Base-by-base conservation (phyloP, 2,797 vertebrate genomes). In the Rhincodon typus region DNA sequence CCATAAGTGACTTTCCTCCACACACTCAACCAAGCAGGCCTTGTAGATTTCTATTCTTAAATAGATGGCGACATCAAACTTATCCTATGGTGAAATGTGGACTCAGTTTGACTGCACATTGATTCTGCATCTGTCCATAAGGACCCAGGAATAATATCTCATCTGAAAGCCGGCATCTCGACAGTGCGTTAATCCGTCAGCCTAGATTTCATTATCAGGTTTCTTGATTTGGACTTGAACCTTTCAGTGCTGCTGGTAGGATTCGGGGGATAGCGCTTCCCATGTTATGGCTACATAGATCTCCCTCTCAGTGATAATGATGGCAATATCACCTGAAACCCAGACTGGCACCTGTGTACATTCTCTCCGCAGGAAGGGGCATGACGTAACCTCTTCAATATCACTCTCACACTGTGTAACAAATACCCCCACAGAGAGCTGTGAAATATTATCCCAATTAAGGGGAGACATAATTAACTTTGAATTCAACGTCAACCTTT, bases 381-480 rank as follows among this genome's bases (percentile, higher is more conserved):
- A 67, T 62, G 17, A 93, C n/a, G 3, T 38, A 12, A 34, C 62
- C 62, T 94, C n/a, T 69, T 67, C 94, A 72, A 50, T 50, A 70
- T 94, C 23, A 30, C 38, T 13, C 10, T 50, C 93, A 42, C 42
- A 94, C 69, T 74, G 70, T 25, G 3, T 27, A 69, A 25, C 93
- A 72, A 72, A 38, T 93, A 93, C 46, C 88, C 46, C 94, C 72
- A 77, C 5, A 2, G 70, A 95, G 46, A 77, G 72, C 70, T 53
- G 50, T 95, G 94, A 95, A 95, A 50, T 57, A 72, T 77, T 95
- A 95, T 15, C 94, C 17, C 46, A 93, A 77, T 46, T 53, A 30
- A 67, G 23, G 27, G 17, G 46, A 94, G 15, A 13, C 94, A 53
- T 57, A 95, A 95, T 95, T 95, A 77, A 77, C 94, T 77, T 34